A percentile compares a stretch with the other conserved stretches of the same genome.
phyloP scores from a whole-genome alignment of 2,113 vertebrate genomes.

The Paramormyrops kingsleyae region DNA sequence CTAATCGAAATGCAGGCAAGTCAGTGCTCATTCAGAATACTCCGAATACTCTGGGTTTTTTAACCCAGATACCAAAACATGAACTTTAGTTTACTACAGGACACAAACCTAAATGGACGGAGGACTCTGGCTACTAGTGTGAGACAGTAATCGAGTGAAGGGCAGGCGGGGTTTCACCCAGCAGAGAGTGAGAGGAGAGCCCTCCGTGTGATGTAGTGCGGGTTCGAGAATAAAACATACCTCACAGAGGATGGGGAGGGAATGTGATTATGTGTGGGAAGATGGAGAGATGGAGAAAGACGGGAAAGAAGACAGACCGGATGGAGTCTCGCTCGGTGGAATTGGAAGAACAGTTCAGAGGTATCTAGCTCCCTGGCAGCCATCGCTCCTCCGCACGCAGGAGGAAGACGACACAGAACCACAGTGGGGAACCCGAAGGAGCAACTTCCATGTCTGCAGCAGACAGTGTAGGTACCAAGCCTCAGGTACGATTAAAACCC shows the following conservation, averaged over 20 bases:
- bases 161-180: not conserved
- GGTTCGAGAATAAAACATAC: not conserved
- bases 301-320: not conserved
- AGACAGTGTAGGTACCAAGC: not conserved
- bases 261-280: not conserved
- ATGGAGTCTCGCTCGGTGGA: conserved; percentile 32
- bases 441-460: not conserved
- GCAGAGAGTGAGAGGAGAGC: not conserved
- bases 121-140: conserved; percentile 31
- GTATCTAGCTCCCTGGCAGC: not conserved
- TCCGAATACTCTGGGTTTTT: not conserved
- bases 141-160: conserved; percentile 26
- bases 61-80: conserved; percentile 44
- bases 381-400: not conserved
- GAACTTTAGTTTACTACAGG: conserved; percentile 20
- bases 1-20: conserved; percentile 23
- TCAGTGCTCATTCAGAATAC: conserved; percentile 44
- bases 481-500: not conserved
- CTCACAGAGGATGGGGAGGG: not conserved
- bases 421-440: not conserved
- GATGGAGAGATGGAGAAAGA: not conserved
- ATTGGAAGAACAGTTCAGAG: conserved; percentile 48
- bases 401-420: not conserved
- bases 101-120: conserved; percentile 9
- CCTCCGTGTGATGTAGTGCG: not conserved